Conservation (phyloP, 2,797 vertebrate genomes). For the Brachyalestes nurse region DNA sequence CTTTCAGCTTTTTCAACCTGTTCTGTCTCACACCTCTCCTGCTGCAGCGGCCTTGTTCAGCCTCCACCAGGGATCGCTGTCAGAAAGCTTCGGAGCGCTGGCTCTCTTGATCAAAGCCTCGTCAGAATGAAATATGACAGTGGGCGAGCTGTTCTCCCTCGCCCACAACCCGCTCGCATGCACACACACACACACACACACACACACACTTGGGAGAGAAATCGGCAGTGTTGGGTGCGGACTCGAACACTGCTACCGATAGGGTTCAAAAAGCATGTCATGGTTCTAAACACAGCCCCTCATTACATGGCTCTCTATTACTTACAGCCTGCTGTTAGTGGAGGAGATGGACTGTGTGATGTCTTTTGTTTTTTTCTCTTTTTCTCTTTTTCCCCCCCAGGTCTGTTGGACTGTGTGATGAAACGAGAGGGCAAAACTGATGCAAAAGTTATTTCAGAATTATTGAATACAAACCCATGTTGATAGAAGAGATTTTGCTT, state of each 20-base stretch:
- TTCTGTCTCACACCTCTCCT: conserved; percentile 49
- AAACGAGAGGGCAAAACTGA: not conserved
- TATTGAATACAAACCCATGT: not conserved
- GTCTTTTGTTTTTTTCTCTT: not conserved
- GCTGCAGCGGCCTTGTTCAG: conserved; percentile 60
- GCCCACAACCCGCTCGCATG: conserved; percentile 13
- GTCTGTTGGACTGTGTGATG: not conserved
- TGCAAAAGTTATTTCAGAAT: not conserved
- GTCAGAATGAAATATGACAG: conserved; percentile 65
- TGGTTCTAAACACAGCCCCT: conserved; percentile 6
- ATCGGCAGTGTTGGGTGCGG: not conserved
- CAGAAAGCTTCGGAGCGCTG: conserved; percentile 43
- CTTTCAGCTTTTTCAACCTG: conserved; percentile 3
- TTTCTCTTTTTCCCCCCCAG: not conserved
- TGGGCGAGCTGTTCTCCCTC: conserved; percentile 55
- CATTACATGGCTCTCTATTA: not conserved
- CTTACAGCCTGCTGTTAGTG: not conserved
- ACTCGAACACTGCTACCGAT: not conserved
- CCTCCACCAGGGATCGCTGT: conserved; percentile 47
- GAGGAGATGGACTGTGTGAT: not conserved
- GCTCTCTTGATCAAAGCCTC: conserved; percentile 72
- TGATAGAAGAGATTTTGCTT: conserved; percentile 41
- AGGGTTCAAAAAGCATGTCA: not conserved
- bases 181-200: not conserved
- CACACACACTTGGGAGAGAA: conserved; percentile 5